A percentile compares a stretch with the other conserved stretches of the same genome.
Conservation (phyloP, 1,140 invertebrate genomes). For the Anoplophora glabripennis region DNA sequence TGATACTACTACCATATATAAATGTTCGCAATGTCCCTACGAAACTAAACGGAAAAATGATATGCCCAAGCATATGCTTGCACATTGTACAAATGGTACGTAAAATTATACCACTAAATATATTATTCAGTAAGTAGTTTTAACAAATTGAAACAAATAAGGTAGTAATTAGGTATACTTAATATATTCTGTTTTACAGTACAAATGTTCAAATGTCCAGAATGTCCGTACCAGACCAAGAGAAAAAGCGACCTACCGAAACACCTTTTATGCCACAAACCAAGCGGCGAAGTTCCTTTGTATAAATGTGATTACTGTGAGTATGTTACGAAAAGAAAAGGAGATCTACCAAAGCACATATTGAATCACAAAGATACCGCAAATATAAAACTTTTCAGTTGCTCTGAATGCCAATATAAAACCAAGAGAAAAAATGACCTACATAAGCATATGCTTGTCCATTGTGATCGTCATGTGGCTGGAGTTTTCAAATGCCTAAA, state of each 20-base stretch:
- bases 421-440: slow-evolving; percentile 30
- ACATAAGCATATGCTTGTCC: slow-evolving; percentile 27
- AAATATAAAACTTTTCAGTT: slow-evolving; percentile 10
- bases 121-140: neutral
- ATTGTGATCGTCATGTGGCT: slow-evolving; percentile 18
- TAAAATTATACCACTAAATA: neutral
- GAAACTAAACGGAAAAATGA: slow-evolving; percentile 28
- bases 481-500: slow-evolving; percentile 26
- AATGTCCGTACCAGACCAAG: slow-evolving; percentile 17
- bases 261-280: slow-evolving; percentile 6
- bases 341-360: slow-evolving; percentile 25
- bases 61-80: slow-evolving; percentile 33
- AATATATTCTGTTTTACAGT: slow-evolving; percentile 3
- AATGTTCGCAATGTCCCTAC: slow-evolving; percentile 27
- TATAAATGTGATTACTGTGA: slow-evolving; percentile 23
- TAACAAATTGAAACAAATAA: neutral
- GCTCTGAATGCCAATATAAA: slow-evolving; percentile 28
- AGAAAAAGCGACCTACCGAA: slow-evolving; percentile 17
- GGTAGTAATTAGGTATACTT: neutral
- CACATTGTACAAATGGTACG: slow-evolving; percentile 28
- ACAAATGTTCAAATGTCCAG: slow-evolving; percentile 4
- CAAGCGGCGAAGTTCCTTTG: slow-evolving; percentile 13
- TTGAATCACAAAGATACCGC: slow-evolving; percentile 19
- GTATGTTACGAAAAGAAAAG: slow-evolving; percentile 30
- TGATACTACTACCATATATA: slow-evolving; percentile 14